These are phyloP conservation scores for Eospalax fontanierii DNA, from an alignment of 2,797 vertebrate species.

Conservation along the genomic window DNA sequence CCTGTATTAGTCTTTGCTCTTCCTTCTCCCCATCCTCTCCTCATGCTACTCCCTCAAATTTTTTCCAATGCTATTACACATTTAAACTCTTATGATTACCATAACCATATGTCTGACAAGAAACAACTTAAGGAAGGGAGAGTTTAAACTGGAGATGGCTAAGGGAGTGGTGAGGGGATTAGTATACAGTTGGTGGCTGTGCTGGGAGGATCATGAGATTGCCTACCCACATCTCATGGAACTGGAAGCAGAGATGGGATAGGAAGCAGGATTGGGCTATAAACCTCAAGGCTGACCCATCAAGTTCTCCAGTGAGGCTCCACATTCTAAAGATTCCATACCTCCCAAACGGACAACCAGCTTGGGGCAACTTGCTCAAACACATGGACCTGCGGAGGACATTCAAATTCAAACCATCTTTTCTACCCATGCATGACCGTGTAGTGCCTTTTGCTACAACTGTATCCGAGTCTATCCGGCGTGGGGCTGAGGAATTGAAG, in stretches of 20 bases:
- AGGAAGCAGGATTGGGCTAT: background rate
- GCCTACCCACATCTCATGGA: background rate
- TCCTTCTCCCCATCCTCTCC: background rate
- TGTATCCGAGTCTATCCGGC: no score
- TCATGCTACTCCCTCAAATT: background rate
- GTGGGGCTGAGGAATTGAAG: no score
- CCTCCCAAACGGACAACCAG: background rate
- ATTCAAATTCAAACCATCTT: background rate
- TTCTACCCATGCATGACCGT: background rate
- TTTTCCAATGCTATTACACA: background rate
- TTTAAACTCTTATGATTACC: background rate
- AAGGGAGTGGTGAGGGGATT: background rate
- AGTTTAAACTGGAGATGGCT: no score
- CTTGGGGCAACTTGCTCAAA: background rate
- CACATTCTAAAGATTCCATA: background rate
- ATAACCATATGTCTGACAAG: background rate
- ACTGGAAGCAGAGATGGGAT: background rate
- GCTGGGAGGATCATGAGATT: background rate
- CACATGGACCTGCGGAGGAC: background rate
- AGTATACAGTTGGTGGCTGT: background rate
- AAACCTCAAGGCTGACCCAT: no score
- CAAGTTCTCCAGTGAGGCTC: background rate
- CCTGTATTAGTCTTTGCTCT: rapidly evolving
- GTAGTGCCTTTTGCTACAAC: no score
- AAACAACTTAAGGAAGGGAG: background rate